Base-by-base conservation (phyloP, 1,140 invertebrate genomes). In the Ceratina japonica region DNA sequence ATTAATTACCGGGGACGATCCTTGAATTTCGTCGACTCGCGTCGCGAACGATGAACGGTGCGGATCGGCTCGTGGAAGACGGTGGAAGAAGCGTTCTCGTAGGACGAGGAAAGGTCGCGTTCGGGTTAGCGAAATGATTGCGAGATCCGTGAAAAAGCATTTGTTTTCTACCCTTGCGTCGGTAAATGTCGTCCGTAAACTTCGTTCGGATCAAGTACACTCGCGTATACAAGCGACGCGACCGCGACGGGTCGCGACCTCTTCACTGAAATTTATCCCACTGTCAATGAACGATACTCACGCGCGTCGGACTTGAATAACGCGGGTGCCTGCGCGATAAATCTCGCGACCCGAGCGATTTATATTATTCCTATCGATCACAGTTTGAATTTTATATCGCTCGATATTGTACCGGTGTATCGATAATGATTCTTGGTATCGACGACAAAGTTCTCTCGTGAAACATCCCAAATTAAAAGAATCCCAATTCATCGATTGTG, bases 151-250 rank as follows among this genome's bases (percentile, higher is more conserved):
- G 37, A 81, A 61, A 75, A 81, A 76, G 63, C 15, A 65, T 82
- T 64, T n/a, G 24, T 74, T 80, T 64, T 70, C 31, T 52, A 64
- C 71, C 49, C 66, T 81, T 49, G 18, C 52, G 56, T 27, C 3
- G n/a, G 74, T 82, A 76, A 82, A 82, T 71, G 49, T 75, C 44
- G 52, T 16, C 18, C 27, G 54, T 82, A n/a, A n/a, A 65, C 61
- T 81, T 75, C 61, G 66, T 81, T 82, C 22, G 27, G 65, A 80
- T 82, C 75, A 80, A 75, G 59, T 65, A 75, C 65, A 51, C 22
- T 5, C 13, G 37, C n/a, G n/a, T n/a, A n/a, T 44, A 44, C 37
- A 44, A 8, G 37, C 20, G 15, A 51, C 15, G 8, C 15, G 20
- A 51, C 8, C 15, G 8, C 15, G 20, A 51, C 8, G 8, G 2